Conservation (phyloP, 2,888 invertebrate genomes). For the Epinotia brunnichana region DNA sequence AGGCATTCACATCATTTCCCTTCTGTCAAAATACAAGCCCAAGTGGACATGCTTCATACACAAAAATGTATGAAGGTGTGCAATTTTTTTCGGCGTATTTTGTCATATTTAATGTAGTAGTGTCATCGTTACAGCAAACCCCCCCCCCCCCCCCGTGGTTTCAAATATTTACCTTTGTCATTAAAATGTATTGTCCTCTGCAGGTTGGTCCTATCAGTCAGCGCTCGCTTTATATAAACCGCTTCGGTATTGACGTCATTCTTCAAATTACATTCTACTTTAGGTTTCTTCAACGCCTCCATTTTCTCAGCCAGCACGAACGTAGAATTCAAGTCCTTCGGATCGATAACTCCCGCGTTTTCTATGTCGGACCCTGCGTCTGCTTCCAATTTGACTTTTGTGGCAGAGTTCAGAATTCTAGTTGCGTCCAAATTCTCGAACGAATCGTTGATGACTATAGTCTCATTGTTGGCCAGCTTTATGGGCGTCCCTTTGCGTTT, state of each 20-base stretch:
- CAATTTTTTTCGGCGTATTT: no score
- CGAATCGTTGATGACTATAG: constrained; percentile 76
- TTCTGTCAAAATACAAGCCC: no score
- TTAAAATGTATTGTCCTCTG: constrained; percentile 63
- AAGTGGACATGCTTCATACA: no score
- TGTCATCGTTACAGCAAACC: no score
- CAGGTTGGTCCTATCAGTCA: constrained; percentile 72
- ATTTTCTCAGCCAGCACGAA: constrained; percentile 73
- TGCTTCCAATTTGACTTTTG: constrained; percentile 67
- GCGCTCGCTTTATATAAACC: constrained; percentile 60
- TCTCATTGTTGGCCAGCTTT: constrained; percentile 70
- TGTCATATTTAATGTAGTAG: no score
- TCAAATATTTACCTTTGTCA: constrained; percentile 66
- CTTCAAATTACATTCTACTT: constrained; percentile 50
- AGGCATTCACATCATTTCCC: no score
- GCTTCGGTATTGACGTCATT: constrained; percentile 48
- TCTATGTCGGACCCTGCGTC: constrained; percentile 58
- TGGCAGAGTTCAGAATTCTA: constrained; percentile 66
- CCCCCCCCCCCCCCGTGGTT: no score
- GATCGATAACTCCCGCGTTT: constrained; percentile 61
- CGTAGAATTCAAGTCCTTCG: constrained; percentile 75
- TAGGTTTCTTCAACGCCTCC: constrained; percentile 59
- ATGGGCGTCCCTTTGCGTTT: constrained; percentile 77
- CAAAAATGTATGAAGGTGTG: no score
- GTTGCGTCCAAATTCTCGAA: constrained; percentile 68